phyloP scores from a whole-genome alignment of 2,888 invertebrate species.

The Drosophila pseudotalamancana region DNA sequence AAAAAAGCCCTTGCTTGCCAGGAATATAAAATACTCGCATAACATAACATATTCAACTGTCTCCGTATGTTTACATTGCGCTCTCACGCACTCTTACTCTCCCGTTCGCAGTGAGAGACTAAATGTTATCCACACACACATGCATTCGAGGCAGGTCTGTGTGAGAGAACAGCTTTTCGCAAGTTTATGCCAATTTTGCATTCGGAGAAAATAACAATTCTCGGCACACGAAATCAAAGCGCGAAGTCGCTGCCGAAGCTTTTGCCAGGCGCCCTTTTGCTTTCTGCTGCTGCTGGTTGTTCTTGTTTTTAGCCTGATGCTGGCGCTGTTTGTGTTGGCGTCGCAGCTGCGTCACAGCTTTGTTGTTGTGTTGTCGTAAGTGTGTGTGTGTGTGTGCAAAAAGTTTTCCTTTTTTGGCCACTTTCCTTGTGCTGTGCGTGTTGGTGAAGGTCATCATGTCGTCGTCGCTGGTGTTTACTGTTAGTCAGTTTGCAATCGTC shows the following conservation, averaged over 20 bases:
- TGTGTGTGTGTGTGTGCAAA: conserved; percentile 47
- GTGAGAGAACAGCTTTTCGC: conserved; percentile 48
- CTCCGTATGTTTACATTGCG: conserved; percentile 31
- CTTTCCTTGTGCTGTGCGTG: conserved; percentile 59
- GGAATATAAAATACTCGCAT: not conserved
- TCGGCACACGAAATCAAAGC: conserved; percentile 63
- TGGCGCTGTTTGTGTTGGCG: conserved; percentile 26
- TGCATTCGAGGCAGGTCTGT: not conserved
- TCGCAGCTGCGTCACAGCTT: conserved; percentile 49
- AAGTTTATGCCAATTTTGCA: conserved; percentile 71
- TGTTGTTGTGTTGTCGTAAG: conserved; percentile 22
- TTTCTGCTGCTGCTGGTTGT: conserved; percentile 13
- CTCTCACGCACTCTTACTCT: conserved; percentile 14
- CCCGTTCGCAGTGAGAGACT: conserved; percentile 5
- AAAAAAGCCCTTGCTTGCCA: not conserved
- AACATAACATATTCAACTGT: conserved; percentile 7
- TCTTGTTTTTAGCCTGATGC: conserved; percentile 17
- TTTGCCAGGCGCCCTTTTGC: conserved; percentile 54
- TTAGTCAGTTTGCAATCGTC: conserved; percentile 51
- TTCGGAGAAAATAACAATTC: conserved; percentile 59
- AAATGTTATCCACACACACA: conserved; percentile 16
- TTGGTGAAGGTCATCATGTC: conserved; percentile 82
- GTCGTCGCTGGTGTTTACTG: conserved; percentile 57
- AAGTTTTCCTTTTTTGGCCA: conserved; percentile 65
- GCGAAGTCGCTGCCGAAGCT: conserved; percentile 43